phyloP scores from a whole-genome alignment of 2,797 vertebrate genomes.

The Danio albolineatus region DNA sequence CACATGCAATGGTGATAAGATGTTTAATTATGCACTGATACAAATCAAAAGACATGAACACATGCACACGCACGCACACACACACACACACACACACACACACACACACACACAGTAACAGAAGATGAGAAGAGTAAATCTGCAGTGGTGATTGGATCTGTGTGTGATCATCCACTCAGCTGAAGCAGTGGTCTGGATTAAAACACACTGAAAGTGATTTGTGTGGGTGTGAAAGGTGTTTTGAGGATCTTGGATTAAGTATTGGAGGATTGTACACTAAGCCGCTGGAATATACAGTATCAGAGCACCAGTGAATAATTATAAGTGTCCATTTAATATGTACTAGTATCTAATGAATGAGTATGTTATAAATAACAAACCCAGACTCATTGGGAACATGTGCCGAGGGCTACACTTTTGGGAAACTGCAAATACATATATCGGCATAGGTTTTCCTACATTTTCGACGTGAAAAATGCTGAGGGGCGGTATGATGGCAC shows the following conservation, averaged over 20 bases:
- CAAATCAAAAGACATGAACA: background rate
- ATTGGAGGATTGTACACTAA: background rate
- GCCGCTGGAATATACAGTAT: too few relatives aligned
- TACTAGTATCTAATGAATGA: too few relatives aligned
- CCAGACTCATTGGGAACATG: too few relatives aligned
- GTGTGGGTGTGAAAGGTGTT: slow-evolving; percentile 45
- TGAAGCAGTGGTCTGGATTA: slow-evolving; percentile 63
- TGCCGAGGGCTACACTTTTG: too few relatives aligned
- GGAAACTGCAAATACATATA: too few relatives aligned
- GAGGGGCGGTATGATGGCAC: too few relatives aligned
- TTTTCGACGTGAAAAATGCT: too few relatives aligned
- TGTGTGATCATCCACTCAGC: slow-evolving; percentile 32
- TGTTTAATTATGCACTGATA: slow-evolving; percentile 48
- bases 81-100: background rate
- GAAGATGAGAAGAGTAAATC: slow-evolving; percentile 13
- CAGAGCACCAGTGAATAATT: too few relatives aligned
- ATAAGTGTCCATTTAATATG: too few relatives aligned
- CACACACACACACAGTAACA: slow-evolving; percentile 20
- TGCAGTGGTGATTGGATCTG: slow-evolving; percentile 26
- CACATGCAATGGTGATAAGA: slow-evolving; percentile 35
- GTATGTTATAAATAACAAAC: too few relatives aligned
- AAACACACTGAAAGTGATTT: slow-evolving; percentile 36
- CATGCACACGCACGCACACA: slow-evolving; percentile 6
- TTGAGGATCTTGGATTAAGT: slow-evolving; percentile 14
- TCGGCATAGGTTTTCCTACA: too few relatives aligned